Evolutionary conservation across 2,888 invertebrate species (phyloP), one percentile per base, ranked within the genome.

Genomic region (Morpho deidamia): DNA sequence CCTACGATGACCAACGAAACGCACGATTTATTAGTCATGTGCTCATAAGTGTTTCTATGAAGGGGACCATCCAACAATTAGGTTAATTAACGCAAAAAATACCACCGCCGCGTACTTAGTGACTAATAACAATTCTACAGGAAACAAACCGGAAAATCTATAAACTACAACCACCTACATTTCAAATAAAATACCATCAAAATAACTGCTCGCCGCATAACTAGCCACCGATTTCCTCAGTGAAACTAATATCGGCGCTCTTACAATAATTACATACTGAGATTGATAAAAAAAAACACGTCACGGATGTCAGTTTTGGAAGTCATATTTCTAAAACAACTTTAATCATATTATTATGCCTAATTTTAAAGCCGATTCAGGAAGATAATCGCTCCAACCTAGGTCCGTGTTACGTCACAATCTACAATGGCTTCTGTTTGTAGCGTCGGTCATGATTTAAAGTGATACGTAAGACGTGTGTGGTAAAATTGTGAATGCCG

Each of bases 331-430:
- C 68, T 80, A 83, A 82, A 83, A 83, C 81, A 81, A 81, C 78
- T 72, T 80, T 80, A 79, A 83, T 82, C 76, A 84, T 63, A 64
- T 85, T 83, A 85, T 83, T 83, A 81, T 78, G 72, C 71, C 78
- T 83, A 83, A 87, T 84, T 86, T 79, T 72, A 77, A 78, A 81
- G 77, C 78, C 79, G 76, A 83, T 78, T 78, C 75, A 74, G 77
- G 72, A 77, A 79, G 75, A 83, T 84, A 81, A 84, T 83, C 76
- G 74, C 72, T 76, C 68, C 72, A 70, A 74, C 69, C 77, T 78
- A 78, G 74, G 74, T 11, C 61, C 60, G 68, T 74, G 71, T 77
- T 73, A 71, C 70, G 66, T 41, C 72, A 66, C 68, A 66, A 70
- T 71, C 76, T 64, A 81, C 70, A 75, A 70, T 75, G 60, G 68